Conservation (phyloP, 2,113 vertebrate genomes). For the Fregata magnificens region DNA sequence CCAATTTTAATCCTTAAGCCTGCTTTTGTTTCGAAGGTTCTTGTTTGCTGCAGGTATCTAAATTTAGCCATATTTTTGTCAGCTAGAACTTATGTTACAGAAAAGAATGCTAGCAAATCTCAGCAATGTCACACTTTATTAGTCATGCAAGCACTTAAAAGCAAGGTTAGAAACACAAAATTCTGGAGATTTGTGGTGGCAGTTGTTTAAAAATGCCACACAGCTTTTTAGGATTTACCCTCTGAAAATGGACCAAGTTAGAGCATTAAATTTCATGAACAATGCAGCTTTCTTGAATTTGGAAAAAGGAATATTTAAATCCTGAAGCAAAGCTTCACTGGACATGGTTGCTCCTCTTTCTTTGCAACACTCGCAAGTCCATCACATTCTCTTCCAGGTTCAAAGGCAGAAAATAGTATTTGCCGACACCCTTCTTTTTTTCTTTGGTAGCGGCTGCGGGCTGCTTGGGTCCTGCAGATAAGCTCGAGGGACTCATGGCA, state of each 20-base stretch:
- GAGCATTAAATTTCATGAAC: conserved; percentile 67
- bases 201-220: conserved; percentile 61
- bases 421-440: neutral
- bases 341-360: neutral
- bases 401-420: conserved; percentile 34
- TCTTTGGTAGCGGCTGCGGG: neutral
- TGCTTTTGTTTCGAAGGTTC: conserved; percentile 70
- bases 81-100: conserved; percentile 72
- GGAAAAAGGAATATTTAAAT: conserved; percentile 62
- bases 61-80: conserved; percentile 79
- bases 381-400: neutral
- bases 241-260: conserved; percentile 45
- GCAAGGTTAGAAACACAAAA: conserved; percentile 53
- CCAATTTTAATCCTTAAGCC: conserved; percentile 69
- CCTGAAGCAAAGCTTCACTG: conserved; percentile 39
- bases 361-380: neutral
- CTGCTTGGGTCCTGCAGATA: neutral
- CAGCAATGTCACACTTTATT: conserved; percentile 81
- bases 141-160: conserved; percentile 80
- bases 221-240: conserved; percentile 73
- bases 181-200: conserved; percentile 61
- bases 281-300: conserved; percentile 55
- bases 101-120: conserved; percentile 78
- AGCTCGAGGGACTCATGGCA: neutral
- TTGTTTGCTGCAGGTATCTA: conserved; percentile 78